Percentiles rank a stretch among this genome's conserved stretches.
Conservation (phyloP, 2,797 vertebrate genomes). For the Enteromius mattozi region DNA sequence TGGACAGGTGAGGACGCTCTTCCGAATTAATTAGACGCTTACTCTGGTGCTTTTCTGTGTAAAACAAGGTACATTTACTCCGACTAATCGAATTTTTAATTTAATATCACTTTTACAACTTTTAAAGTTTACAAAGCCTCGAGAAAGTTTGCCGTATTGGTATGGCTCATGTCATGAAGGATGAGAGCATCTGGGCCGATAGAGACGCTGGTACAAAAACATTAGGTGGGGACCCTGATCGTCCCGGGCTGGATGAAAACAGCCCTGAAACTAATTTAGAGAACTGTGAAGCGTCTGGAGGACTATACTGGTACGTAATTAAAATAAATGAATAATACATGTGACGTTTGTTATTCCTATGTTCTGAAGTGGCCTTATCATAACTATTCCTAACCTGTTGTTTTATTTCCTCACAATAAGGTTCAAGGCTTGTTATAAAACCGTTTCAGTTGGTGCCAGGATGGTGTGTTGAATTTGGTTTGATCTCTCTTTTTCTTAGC, state of each 20-base stretch:
- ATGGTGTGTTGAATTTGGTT: not conserved
- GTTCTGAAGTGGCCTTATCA: not conserved
- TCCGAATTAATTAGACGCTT: not conserved
- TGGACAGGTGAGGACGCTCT: constrained; percentile 24
- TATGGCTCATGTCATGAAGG: constrained; percentile 17
- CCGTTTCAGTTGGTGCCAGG: not conserved
- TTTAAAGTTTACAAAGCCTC: not conserved
- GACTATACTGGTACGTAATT: constrained; percentile 55
- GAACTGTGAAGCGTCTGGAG: not conserved
- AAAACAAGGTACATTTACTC: not conserved
- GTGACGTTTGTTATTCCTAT: not conserved
- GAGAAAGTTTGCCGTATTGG: not conserved
- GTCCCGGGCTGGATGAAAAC: not conserved
- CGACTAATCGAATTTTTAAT: not conserved
- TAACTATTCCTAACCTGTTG: not conserved
- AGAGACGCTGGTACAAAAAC: not conserved
- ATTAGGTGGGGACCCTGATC: not conserved
- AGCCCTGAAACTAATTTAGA: not conserved
- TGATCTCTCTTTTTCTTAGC: constrained; percentile 47
- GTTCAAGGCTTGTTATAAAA: not conserved
- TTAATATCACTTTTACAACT: not conserved
- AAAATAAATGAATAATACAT: not conserved
- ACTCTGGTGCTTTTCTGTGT: not conserved
- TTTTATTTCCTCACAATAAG: not conserved
- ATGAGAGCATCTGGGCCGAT: not conserved